These are phyloP conservation scores for Fragum fragum DNA, from an alignment of 2,888 invertebrate genomes.

Conservation along the genomic window DNA sequence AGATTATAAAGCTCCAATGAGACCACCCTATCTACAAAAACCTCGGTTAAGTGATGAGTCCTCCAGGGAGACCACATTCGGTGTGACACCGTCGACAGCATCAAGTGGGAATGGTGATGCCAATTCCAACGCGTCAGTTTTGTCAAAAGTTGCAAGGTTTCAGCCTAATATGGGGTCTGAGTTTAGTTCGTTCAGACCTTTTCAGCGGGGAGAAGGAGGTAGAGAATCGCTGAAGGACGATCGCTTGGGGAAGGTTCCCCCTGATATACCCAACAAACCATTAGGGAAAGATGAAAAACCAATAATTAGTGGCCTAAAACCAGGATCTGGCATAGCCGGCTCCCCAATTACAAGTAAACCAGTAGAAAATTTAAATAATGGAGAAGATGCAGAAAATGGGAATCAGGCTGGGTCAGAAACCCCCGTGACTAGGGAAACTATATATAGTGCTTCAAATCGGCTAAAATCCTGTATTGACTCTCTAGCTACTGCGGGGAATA, in stretches of 20 bases:
- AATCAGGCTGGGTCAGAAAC: constrained; percentile 61
- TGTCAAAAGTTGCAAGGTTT: constrained; percentile 76
- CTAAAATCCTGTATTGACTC: constrained; percentile 80
- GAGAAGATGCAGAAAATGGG: constrained; percentile 51
- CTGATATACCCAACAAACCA: constrained; percentile 70
- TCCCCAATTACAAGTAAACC: constrained; percentile 52
- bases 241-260: constrained; percentile 64
- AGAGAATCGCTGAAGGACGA: constrained; percentile 71
- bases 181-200: constrained; percentile 71
- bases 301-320: constrained; percentile 71
- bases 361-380: constrained; percentile 51
- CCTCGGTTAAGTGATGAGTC: constrained; percentile 65
- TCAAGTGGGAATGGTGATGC: constrained; percentile 45
- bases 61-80: constrained; percentile 52
- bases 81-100: constrained; percentile 43
- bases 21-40: constrained; percentile 73
- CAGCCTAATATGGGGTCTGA: constrained; percentile 69
- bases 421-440: constrained; percentile 75
- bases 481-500: constrained; percentile 80
- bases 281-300: constrained; percentile 74
- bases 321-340: constrained; percentile 39
- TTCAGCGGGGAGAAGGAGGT: constrained; percentile 65
- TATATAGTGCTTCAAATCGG: constrained; percentile 76
- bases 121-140: constrained; percentile 68
- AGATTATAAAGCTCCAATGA: constrained; percentile 65